Percentiles rank a stretch among this genome's conserved stretches.
phyloP scores from a whole-genome alignment of 2,113 vertebrate genomes.

The Tapirus terrestris region DNA sequence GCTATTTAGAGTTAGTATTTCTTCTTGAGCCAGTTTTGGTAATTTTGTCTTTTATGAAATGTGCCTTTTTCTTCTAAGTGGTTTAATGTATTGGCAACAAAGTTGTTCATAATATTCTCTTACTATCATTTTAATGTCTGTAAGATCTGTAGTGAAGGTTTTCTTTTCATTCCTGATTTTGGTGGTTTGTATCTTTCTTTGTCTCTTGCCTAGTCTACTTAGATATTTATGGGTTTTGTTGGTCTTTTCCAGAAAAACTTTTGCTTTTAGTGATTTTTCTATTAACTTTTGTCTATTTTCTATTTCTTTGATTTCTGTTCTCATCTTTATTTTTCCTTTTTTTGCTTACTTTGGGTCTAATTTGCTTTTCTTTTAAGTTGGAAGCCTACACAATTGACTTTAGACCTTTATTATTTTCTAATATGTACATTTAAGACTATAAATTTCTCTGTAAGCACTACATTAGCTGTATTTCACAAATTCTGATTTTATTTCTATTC shows the following conservation, averaged over 20 bases:
- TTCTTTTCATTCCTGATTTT: neutral
- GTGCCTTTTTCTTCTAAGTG: neutral
- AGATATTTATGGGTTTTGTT: neutral
- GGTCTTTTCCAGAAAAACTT: neutral
- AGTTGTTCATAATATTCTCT: neutral
- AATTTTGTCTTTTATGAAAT: neutral
- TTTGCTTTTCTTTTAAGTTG: neutral
- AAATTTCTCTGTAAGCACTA: neutral
- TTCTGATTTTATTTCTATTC: neutral
- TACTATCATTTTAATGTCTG: neutral
- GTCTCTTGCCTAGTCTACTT: neutral
- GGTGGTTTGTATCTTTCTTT: neutral
- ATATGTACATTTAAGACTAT: neutral
- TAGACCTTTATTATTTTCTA: neutral
- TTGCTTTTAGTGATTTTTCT: neutral
- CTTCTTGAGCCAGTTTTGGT: neutral
- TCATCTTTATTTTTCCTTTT: neutral
- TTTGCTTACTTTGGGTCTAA: neutral
- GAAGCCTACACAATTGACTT: neutral
- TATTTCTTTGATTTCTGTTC: neutral
- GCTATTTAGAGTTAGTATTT: neutral
- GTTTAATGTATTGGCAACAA: neutral
- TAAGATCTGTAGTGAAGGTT: neutral
- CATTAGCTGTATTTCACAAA: neutral
- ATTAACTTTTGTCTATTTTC: neutral